Evolutionary conservation across 2,888 invertebrate species (phyloP), one percentile per base, ranked within the genome.

Genomic region (Sinodicranocentrus sp.): DNA sequence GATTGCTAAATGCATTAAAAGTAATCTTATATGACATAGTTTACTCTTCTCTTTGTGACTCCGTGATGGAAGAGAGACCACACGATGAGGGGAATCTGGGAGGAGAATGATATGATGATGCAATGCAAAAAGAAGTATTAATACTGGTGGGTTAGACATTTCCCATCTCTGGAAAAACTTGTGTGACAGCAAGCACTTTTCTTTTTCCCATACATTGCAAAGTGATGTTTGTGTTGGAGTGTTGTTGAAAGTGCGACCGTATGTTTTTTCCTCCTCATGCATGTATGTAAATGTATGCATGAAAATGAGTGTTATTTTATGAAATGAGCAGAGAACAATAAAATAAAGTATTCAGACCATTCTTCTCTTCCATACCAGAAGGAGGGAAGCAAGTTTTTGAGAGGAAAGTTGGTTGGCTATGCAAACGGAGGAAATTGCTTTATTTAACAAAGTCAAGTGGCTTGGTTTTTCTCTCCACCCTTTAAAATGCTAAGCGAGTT

Each of bases 281-380:
- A 54, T 28, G 63, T 75, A 76, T 82, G 82, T 39, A 76, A 83
- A 83, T 83, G 54, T 83, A 72, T 76, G 71, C 76, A 77, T 68
- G 57, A 71, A 83, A 76, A 71, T 82, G 59, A 82, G 75, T 76
- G 82, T 83, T 83, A 83, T 83, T 83, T 77, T 76, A 83, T 83
- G 82, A 83, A 83, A 83, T 83, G 82, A 83, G 76, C 43, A 77
- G 76, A 77, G 63, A 77, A 77, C 76, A 83, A 76, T 83, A 71
- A 83, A 83, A 76, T 77, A 76, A 83, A 71, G 71, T 75, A 75
- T 75, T 83, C 72, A 70, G 57, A 33, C 67, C 75, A 75, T 70
- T 82, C 73, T 61, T 44, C 21, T 61, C 21, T 43, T 43, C 44
- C 48, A n/a, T 26, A n/a, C 23, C 57, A 44, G 52, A 44, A 21